Conservation (phyloP, 2,888 invertebrate species). For the Leistus spinibarbis region DNA sequence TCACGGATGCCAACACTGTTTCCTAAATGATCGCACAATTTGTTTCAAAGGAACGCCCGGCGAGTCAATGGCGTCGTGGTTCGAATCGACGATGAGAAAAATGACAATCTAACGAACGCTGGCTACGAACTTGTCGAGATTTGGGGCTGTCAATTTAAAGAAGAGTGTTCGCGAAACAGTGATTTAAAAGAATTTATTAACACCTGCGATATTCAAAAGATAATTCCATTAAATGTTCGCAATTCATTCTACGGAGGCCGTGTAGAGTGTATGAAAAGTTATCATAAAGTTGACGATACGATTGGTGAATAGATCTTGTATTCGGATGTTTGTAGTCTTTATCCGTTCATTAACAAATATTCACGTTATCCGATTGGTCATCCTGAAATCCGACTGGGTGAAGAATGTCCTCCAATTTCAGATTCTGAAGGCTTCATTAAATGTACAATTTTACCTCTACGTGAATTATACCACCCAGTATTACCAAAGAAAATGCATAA, state of each 20-base stretch:
- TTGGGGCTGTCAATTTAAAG: slow-evolving; percentile 40
- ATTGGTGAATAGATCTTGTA: slow-evolving; percentile 43
- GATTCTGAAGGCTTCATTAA: slow-evolving; percentile 28
- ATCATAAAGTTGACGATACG: slow-evolving; percentile 31
- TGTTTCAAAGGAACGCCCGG: no score
- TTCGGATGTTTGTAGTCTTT: slow-evolving; percentile 45
- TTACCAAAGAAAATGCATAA: slow-evolving; percentile 46
- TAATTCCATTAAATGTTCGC: slow-evolving; percentile 35
- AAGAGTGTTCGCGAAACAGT: not conserved
- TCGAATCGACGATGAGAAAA: not conserved
- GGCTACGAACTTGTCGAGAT: slow-evolving; percentile 28
- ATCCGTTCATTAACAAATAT: slow-evolving; percentile 42
- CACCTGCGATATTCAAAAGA: not conserved
- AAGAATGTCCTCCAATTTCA: not conserved
- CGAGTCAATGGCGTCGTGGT: no score
- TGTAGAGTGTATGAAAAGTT: slow-evolving; percentile 40
- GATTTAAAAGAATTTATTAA: not conserved
- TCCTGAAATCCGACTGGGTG: slow-evolving; percentile 42
- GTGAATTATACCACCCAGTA: slow-evolving; percentile 44
- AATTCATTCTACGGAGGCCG: slow-evolving; percentile 46
- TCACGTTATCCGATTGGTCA: slow-evolving; percentile 42
- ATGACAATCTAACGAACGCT: not conserved
- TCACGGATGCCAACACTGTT: no score
- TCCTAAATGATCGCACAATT: no score
- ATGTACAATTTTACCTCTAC: slow-evolving; percentile 41